Conservation (phyloP, 1,140 invertebrate genomes). For the Apis florea region DNA sequence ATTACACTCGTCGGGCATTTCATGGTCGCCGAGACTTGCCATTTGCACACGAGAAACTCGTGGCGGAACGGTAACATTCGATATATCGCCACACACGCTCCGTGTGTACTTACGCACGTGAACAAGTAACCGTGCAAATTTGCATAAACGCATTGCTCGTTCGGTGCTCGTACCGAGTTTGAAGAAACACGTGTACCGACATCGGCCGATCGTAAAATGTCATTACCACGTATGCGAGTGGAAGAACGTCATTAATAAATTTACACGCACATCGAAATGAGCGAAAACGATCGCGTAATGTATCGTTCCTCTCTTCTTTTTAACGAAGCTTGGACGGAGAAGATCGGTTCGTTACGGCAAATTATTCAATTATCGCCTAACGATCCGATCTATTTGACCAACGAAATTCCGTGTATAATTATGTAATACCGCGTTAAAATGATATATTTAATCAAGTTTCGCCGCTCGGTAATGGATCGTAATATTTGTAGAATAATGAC, state of each 20-base stretch:
- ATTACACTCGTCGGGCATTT: constrained; percentile 69
- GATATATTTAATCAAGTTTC: constrained; percentile 7
- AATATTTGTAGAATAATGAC: neutral
- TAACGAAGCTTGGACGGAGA: rapidly evolving
- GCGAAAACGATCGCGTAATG: neutral
- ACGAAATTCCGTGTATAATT: neutral
- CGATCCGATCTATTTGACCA: neutral
- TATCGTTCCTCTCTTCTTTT: neutral
- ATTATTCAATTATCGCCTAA: neutral
- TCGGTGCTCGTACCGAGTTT: constrained; percentile 15
- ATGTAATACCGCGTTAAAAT: neutral
- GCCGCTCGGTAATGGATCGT: neutral
- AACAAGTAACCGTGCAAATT: constrained; percentile 34
- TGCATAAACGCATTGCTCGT: constrained; percentile 44
- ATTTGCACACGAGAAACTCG: constrained; percentile 37
- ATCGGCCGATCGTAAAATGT: constrained; percentile 12
- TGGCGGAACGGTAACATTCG: constrained; percentile 44
- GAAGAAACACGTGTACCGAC: constrained; percentile 30
- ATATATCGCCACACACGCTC: constrained; percentile 19
- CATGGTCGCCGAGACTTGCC: constrained; percentile 63
- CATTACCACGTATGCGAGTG: neutral
- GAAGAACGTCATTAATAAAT: constrained; percentile 7
- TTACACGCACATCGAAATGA: neutral
- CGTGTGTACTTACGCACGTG: constrained; percentile 39
- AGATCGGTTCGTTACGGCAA: too few relatives aligned